Evolutionary conservation across 2,888 invertebrate species (phyloP).

Genomic region (Melanchra persicariae): DNA sequence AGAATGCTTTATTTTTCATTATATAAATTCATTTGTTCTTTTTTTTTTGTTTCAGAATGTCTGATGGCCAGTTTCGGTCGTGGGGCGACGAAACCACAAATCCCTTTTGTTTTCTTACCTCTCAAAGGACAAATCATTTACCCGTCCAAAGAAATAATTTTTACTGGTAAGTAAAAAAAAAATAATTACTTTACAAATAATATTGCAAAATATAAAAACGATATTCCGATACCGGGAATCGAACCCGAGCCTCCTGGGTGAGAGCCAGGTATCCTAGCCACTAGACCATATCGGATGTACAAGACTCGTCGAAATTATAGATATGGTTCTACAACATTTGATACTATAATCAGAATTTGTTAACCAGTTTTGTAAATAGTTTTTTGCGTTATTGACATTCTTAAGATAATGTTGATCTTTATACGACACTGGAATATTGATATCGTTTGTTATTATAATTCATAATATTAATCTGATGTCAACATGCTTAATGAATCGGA

Average conservation of each 20-base stretch:
- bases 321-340: background rate
- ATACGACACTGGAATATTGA: constrained; percentile 5
- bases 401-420: constrained; percentile 21
- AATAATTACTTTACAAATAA: background rate
- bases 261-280: constrained; percentile 92
- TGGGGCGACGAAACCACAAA: constrained; percentile 92
- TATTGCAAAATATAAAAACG: constrained; percentile 67
- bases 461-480: background rate
- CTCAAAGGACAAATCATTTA: constrained; percentile 96
- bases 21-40: background rate
- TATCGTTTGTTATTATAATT: constrained; percentile 10
- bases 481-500: constrained; percentile 1
- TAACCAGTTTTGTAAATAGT: background rate
- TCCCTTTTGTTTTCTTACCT: constrained; percentile 96
- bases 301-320: accelerated
- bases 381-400: background rate
- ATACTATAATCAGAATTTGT: background rate
- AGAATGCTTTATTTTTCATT: background rate
- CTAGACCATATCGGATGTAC: constrained; percentile 91
- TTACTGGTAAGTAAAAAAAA: constrained; percentile 91
- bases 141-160: constrained; percentile 96
- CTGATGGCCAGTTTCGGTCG: constrained; percentile 93
- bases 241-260: constrained; percentile 92
- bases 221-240: constrained; percentile 91
- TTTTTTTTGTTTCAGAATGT: constrained; percentile 89